phyloP scores from a whole-genome alignment of 92 coral and sea anemone species.

The Nematostella vectensis region DNA sequence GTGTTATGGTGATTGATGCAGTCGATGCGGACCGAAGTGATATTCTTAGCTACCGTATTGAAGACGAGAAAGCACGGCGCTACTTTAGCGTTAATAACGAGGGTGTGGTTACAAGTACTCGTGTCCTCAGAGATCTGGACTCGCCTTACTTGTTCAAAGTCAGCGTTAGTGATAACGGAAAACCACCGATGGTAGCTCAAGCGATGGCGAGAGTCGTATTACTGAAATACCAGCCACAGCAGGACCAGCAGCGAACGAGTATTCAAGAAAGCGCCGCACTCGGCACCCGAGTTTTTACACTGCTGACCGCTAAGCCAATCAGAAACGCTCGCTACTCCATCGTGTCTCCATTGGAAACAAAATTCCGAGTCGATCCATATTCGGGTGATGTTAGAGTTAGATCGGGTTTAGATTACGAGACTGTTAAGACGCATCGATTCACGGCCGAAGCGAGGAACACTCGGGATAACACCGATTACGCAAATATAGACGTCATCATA shows the following conservation, averaged over 20 bases:
- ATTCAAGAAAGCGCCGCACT: constrained; percentile 44
- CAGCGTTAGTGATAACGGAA: constrained; percentile 61
- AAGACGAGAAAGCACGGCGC: constrained; percentile 25
- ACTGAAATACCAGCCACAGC: constrained; percentile 60
- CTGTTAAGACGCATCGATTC: constrained; percentile 32
- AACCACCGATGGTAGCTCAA: constrained; percentile 43
- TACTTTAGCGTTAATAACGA: constrained; percentile 45
- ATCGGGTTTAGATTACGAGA: constrained; percentile 66
- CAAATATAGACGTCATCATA: constrained; percentile 57
- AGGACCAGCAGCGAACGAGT: constrained; percentile 36
- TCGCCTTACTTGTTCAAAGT: constrained; percentile 53
- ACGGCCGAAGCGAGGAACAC: constrained; percentile 54
- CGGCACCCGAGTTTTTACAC: constrained; percentile 32
- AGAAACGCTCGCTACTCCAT: constrained; percentile 48
- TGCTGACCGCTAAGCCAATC: constrained; percentile 36
- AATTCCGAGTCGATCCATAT: constrained; percentile 36
- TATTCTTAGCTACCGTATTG: constrained; percentile 44
- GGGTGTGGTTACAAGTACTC: constrained; percentile 49
- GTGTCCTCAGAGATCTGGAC: constrained; percentile 27
- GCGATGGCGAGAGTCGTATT: constrained; percentile 62
- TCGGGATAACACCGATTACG: constrained; percentile 38
- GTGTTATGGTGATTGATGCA: constrained; percentile 50
- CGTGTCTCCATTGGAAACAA: constrained; percentile 51
- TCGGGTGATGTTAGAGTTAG: constrained; percentile 46
- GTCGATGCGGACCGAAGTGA: constrained; percentile 66